Percentiles rank a stretch among this genome's conserved stretches.
Evolutionary conservation across 2,113 vertebrate species (phyloP).

Genomic region (Indicator indicator): DNA sequence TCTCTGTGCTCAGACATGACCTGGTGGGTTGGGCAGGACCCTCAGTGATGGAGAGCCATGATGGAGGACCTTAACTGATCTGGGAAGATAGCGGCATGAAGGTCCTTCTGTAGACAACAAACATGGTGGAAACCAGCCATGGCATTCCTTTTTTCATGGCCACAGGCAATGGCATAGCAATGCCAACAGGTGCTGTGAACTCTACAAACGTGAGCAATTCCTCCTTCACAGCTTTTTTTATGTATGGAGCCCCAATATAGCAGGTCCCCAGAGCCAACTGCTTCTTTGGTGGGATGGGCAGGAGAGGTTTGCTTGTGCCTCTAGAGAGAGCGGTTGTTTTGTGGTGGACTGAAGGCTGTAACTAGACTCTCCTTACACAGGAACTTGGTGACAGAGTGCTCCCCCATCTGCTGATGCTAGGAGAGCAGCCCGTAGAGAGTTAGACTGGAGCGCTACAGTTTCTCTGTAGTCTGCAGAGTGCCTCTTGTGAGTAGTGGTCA

Average conservation of each 20-base stretch:
- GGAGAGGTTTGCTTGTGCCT: conserved; percentile 13
- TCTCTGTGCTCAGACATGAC: neutral
- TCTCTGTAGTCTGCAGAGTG: conserved; percentile 74
- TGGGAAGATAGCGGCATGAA: neutral
- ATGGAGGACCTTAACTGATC: neutral
- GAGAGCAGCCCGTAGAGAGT: conserved; percentile 72
- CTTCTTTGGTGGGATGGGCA: conserved; percentile 5
- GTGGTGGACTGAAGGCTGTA: conserved; percentile 62
- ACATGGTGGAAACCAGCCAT: neutral
- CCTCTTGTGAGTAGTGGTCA: conserved; percentile 73
- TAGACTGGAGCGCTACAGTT: conserved; percentile 71
- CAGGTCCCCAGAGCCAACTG: neutral
- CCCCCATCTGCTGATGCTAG: conserved; percentile 67
- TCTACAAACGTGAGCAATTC: accelerated
- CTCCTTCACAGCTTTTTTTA: neutral
- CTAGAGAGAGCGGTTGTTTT: neutral
- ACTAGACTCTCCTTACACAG: conserved; percentile 74
- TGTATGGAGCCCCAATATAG: neutral
- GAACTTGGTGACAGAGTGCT: conserved; percentile 67
- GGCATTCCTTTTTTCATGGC: neutral
- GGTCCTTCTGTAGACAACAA: neutral
- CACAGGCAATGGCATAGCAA: neutral
- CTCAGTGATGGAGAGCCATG: neutral
- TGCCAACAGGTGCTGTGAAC: neutral
- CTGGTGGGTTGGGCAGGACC: neutral